These are phyloP conservation scores for Calameuta filiformis DNA, from an alignment of 2,888 invertebrate species.

Conservation along the genomic window DNA sequence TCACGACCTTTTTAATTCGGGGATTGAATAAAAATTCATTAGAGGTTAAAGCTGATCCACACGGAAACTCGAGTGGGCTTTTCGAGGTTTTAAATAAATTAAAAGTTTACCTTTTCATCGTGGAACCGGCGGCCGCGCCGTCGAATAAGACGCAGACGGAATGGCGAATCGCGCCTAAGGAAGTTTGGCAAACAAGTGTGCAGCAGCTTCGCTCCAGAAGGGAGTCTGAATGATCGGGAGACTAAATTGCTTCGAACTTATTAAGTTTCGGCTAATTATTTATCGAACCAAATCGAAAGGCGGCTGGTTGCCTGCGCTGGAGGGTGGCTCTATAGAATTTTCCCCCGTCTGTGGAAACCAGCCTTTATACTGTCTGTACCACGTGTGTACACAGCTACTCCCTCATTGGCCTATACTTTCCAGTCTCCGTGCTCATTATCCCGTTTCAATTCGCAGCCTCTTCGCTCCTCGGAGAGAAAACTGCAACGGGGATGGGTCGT, in stretches of 20 bases:
- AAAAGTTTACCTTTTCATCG: slow-evolving; percentile 39
- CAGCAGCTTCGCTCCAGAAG: background rate
- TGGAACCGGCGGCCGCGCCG: background rate
- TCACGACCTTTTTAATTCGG: slow-evolving; percentile 42
- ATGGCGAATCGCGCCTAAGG: background rate
- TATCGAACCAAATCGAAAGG: slow-evolving; percentile 9
- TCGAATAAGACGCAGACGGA: background rate
- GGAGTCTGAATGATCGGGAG: background rate
- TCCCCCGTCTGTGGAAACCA: background rate
- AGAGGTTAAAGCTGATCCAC: slow-evolving; percentile 22
- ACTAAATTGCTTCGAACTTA: slow-evolving; percentile 3
- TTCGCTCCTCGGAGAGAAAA: background rate
- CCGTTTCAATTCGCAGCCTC: slow-evolving; percentile 1
- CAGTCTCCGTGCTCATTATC: slow-evolving; percentile 19
- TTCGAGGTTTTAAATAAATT: slow-evolving; percentile 46
- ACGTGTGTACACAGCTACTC: background rate
- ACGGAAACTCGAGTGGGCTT: slow-evolving; percentile 9
- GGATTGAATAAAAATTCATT: slow-evolving; percentile 51
- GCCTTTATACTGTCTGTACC: background rate
- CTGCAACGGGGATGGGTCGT: background rate
- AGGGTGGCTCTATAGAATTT: background rate
- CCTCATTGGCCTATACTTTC: slow-evolving; percentile 19
- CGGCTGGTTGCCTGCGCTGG: background rate
- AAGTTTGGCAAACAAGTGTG: background rate
- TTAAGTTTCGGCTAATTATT: slow-evolving; percentile 36